Evolutionary conservation across 2,888 invertebrate genomes (phyloP).

Genomic region (Osmoderma eremita): DNA sequence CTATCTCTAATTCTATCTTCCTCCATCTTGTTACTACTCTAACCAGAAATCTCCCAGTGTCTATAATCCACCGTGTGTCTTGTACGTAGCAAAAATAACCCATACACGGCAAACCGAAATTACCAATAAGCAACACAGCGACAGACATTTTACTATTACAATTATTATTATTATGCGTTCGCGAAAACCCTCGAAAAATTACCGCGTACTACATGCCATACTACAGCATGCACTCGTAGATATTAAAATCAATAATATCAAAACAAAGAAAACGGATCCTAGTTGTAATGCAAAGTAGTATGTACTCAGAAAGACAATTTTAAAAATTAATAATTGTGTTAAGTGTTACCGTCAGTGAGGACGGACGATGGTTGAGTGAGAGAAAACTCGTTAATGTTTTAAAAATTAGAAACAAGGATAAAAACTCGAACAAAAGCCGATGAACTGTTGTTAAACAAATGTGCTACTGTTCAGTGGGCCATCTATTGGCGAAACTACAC

Average conservation of each 20-base stretch:
- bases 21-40: background rate
- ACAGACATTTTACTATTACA: too few relatives aligned
- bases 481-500: conserved; percentile 48
- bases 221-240: too few relatives aligned
- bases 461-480: conserved; percentile 13
- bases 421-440: conserved; percentile 49
- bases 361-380: too few relatives aligned
- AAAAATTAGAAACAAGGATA: conserved; percentile 39
- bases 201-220: too few relatives aligned
- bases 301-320: conserved; percentile 14
- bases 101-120: too few relatives aligned
- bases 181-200: too few relatives aligned
- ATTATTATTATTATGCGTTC: too few relatives aligned
- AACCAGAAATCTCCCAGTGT: too few relatives aligned
- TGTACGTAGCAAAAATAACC: too few relatives aligned
- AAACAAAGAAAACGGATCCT: background rate
- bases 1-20: background rate
- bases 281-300: background rate
- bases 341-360: conserved; percentile 54
- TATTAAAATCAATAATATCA: background rate
- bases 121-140: too few relatives aligned
- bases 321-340: conserved; percentile 50
- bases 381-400: conserved; percentile 37
- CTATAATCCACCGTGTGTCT: too few relatives aligned
- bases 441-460: conserved; percentile 43